Conservation (phyloP, 2,797 vertebrate species). For the Remorina albescens region DNA sequence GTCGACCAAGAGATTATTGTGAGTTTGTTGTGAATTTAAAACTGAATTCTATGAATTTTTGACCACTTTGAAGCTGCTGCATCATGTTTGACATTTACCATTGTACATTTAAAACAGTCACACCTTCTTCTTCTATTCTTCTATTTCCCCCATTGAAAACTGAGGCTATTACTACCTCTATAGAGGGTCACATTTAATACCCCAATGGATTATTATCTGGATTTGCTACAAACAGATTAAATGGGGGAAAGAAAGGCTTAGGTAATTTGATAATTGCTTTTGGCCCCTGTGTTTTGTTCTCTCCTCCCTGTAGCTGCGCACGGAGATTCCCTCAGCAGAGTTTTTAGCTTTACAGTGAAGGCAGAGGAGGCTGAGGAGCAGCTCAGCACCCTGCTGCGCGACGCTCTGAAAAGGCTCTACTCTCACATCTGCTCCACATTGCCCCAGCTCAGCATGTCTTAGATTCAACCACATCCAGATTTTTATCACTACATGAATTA, state of each 20-base stretch:
- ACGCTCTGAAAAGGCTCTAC: slow-evolving; percentile 54
- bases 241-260: slow-evolving; percentile 73
- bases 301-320: slow-evolving; percentile 63
- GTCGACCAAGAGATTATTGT: neutral
- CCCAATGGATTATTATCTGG: slow-evolving; percentile 78
- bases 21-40: neutral
- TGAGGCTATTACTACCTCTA: slow-evolving; percentile 72
- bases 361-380: slow-evolving; percentile 54
- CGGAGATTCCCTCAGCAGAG: slow-evolving; percentile 71
- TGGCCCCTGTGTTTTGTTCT: slow-evolving; percentile 78
- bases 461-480: slow-evolving; percentile 78
- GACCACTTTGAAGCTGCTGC: neutral
- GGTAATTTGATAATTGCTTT: slow-evolving; percentile 84
- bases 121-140: too few relatives aligned
- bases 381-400: slow-evolving; percentile 56
- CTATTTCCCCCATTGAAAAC: slow-evolving; percentile 65
- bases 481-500: slow-evolving; percentile 83
- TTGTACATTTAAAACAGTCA: neutral
- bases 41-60: neutral
- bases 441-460: slow-evolving; percentile 78
- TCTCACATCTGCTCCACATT: slow-evolving; percentile 67
- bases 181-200: slow-evolving; percentile 72
- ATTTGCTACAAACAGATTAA: slow-evolving; percentile 82
- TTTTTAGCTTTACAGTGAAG: slow-evolving; percentile 58
- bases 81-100: neutral